Evolutionary conservation across 2,888 invertebrate species (phyloP).

Genomic region (Macaria notata): DNA sequence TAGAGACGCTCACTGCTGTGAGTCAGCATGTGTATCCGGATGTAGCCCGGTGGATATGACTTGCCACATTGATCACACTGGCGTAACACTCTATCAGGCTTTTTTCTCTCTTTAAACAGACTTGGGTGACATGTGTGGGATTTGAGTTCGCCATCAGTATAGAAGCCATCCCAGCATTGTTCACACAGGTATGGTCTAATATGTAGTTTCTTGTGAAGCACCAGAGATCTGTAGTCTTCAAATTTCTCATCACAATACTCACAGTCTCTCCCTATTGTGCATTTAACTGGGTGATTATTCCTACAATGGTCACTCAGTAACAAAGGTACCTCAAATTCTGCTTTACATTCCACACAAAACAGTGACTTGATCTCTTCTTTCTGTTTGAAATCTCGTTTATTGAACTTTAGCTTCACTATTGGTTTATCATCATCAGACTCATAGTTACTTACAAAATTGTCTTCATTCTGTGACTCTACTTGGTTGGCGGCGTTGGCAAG

Average conservation of each 20-base stretch:
- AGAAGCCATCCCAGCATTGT: slow-evolving; percentile 74
- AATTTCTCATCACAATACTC: slow-evolving; percentile 74
- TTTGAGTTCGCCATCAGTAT: slow-evolving; percentile 48
- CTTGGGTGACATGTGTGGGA: slow-evolving; percentile 64
- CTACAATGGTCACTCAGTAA: slow-evolving; percentile 60
- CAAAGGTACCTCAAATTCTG: slow-evolving; percentile 55
- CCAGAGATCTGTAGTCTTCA: slow-evolving; percentile 68
- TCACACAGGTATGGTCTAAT: slow-evolving; percentile 70
- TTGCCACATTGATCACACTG: slow-evolving; percentile 79
- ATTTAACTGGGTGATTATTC: slow-evolving; percentile 61
- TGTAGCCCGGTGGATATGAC: slow-evolving; percentile 74
- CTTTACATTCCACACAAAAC: slow-evolving; percentile 73
- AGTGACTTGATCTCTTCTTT: slow-evolving; percentile 44
- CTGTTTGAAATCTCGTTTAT: slow-evolving; percentile 39
- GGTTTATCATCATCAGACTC: slow-evolving; percentile 54
- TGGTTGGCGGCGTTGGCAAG: slow-evolving; percentile 45
- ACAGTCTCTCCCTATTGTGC: slow-evolving; percentile 63
- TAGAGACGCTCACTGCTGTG: slow-evolving; percentile 67
- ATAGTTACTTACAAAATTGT: slow-evolving; percentile 48
- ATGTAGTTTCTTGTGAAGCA: slow-evolving; percentile 69
- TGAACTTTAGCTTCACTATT: slow-evolving; percentile 35
- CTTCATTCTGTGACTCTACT: slow-evolving; percentile 48
- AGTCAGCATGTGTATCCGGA: slow-evolving; percentile 72
- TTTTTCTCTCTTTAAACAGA: slow-evolving; percentile 49
- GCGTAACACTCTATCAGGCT: slow-evolving; percentile 52